A percentile compares a stretch with the other conserved stretches of the same genome.
Conservation (phyloP, 2,113 vertebrate genomes). For the Thunnus maccoyii region DNA sequence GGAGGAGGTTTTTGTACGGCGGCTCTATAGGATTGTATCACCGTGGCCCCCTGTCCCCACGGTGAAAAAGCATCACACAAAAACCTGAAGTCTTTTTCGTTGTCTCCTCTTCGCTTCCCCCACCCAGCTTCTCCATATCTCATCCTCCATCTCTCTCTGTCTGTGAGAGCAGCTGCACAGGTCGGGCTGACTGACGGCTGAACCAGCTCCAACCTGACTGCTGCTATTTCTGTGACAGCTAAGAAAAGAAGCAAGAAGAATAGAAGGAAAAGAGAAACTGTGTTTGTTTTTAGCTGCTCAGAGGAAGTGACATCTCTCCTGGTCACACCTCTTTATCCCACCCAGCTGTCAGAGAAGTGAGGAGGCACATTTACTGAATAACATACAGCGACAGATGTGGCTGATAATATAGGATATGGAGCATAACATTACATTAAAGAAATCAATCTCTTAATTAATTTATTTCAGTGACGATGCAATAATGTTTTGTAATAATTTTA, state of each 20-base stretch:
- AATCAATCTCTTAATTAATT: too few species aligned
- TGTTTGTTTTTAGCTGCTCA: constrained; percentile 25
- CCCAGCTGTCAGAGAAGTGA: not conserved
- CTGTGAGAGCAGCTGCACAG: constrained; percentile 63
- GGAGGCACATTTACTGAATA: too few species aligned
- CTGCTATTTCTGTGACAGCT: constrained; percentile 82
- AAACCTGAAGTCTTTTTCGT: constrained; percentile 78
- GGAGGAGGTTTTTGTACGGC: constrained; percentile 92
- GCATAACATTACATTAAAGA: too few species aligned
- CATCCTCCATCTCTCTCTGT: constrained; percentile 64
- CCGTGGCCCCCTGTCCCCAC: constrained; percentile 92
- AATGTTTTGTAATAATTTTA: too few species aligned
- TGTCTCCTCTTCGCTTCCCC: constrained; percentile 39
- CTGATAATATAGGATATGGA: too few species aligned
- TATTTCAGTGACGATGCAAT: too few species aligned
- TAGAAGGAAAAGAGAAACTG: not conserved
- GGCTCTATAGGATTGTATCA: constrained; percentile 86
- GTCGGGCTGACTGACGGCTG: constrained; percentile 28
- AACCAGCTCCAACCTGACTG: constrained; percentile 26
- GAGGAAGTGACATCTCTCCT: constrained; percentile 62
- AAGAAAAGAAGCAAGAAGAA: constrained; percentile 60
- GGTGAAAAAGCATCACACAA: constrained; percentile 88
- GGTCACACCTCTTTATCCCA: constrained; percentile 57
- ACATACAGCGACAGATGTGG: too few species aligned
- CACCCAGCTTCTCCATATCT: constrained; percentile 68